Percentiles rank a stretch among this genome's conserved stretches.
Evolutionary conservation across 2,888 invertebrate species (phyloP).

Genomic region (Drosophila demipolita): DNA sequence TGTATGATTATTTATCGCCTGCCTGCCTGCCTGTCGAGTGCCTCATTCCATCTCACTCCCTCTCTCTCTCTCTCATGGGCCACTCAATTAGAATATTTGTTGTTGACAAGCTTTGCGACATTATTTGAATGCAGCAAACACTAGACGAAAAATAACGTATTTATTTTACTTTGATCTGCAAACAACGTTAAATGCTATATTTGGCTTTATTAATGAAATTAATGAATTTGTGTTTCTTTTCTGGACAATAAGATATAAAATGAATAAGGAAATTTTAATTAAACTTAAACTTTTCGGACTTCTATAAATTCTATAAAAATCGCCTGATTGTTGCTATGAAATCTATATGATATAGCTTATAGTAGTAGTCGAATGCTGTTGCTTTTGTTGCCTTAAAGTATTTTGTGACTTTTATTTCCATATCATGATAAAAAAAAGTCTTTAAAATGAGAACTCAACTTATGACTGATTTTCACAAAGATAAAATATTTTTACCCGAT

Average conservation of each 20-base stretch:
- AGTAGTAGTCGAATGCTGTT: not conserved
- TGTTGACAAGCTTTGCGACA: constrained; percentile 1
- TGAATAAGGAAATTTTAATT: no score
- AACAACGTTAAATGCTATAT: not conserved
- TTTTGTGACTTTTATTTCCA: no score
- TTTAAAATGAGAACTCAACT: no score
- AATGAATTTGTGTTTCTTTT: not conserved
- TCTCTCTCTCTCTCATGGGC: not conserved
- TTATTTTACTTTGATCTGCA: not conserved
- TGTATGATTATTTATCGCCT: not conserved
- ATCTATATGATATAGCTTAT: not conserved
- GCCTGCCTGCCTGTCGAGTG: constrained; percentile 7
- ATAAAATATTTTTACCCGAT: no score
- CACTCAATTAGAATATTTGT: constrained; percentile 2
- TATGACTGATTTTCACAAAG: no score
- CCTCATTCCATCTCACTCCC: not conserved
- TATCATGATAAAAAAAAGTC: no score
- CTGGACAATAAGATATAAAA: no score
- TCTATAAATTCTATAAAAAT: no score
- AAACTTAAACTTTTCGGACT: no score
- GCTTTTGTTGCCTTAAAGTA: no score
- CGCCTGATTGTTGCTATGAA: not conserved
- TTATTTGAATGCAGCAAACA: not conserved
- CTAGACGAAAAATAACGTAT: not conserved
- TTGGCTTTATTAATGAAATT: not conserved